These are phyloP conservation scores for Sinocyclocheilus rhinocerous DNA, from an alignment of 2,113 vertebrate species.

Conservation along the genomic window DNA sequence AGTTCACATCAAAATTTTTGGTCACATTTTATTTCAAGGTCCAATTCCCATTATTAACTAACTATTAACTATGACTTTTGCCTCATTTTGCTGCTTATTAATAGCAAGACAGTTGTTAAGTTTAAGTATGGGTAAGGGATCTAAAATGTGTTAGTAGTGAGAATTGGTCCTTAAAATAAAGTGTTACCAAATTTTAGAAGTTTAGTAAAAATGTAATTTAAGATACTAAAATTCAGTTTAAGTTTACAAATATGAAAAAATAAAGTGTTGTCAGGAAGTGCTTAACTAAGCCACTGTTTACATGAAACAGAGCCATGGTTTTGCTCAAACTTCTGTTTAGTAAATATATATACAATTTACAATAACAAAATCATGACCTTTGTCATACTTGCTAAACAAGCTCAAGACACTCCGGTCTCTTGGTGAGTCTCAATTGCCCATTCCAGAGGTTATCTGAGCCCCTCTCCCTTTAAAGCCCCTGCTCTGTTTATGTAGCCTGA, in stretches of 20 bases:
- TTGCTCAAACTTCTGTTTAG: neutral
- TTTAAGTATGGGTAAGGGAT: no score
- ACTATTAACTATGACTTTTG: no score
- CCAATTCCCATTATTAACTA: no score
- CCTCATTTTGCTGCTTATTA: no score
- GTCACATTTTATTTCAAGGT: no score
- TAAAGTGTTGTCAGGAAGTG: neutral
- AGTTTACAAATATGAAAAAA: neutral
- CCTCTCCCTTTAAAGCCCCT: neutral
- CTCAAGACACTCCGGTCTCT: neutral
- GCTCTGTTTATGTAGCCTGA: constrained; percentile 6
- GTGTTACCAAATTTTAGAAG: no score
- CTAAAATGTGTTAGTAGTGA: neutral
- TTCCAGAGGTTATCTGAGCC: constrained; percentile 6
- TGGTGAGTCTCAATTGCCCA: constrained; percentile 13
- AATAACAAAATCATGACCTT: constrained; percentile 8
- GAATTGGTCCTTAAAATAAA: neutral
- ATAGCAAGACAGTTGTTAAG: no score
- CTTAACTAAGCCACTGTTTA: neutral
- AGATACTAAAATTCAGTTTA: neutral
- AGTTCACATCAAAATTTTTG: no score
- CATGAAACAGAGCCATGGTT: no score
- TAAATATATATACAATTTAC: neutral
- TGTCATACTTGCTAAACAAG: constrained; percentile 13
- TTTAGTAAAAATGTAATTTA: no score